A percentile compares a stretch with the other conserved stretches of the same genome.
phyloP scores from a whole-genome alignment of 2,113 vertebrate genomes.

The Catagonus wagneri region DNA sequence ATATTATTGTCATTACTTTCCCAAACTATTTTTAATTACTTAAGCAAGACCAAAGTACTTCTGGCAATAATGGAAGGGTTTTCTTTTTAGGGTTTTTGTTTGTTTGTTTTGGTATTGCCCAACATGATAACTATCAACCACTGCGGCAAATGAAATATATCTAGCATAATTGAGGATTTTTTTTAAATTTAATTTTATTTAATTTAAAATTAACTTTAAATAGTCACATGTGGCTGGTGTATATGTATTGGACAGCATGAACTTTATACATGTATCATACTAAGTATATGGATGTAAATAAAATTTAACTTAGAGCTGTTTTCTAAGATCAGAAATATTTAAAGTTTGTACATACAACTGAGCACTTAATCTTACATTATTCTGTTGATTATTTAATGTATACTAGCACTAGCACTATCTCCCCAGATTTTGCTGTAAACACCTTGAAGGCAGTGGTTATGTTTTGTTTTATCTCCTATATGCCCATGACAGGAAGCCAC shows the following conservation, averaged over 20 bases:
- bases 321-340: neutral
- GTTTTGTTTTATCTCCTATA: neutral
- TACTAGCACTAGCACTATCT: neutral
- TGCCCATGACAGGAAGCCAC: neutral
- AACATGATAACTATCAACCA: neutral
- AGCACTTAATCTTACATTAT: neutral
- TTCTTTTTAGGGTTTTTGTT: neutral
- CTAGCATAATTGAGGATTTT: neutral
- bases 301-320: neutral
- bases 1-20: neutral
- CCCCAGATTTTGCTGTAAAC: neutral
- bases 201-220: conserved; percentile 11
- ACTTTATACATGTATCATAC: neutral
- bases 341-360: neutral
- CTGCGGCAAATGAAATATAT: neutral
- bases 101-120: neutral
- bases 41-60: neutral
- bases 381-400: neutral
- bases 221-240: neutral
- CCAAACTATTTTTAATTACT: neutral
- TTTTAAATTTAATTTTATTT: neutral
- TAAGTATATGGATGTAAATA: neutral
- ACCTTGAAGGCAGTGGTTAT: neutral
- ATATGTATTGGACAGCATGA: neutral
- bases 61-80: neutral